phyloP scores from a whole-genome alignment of 2,797 vertebrate species.

The Spinus pinus region DNA sequence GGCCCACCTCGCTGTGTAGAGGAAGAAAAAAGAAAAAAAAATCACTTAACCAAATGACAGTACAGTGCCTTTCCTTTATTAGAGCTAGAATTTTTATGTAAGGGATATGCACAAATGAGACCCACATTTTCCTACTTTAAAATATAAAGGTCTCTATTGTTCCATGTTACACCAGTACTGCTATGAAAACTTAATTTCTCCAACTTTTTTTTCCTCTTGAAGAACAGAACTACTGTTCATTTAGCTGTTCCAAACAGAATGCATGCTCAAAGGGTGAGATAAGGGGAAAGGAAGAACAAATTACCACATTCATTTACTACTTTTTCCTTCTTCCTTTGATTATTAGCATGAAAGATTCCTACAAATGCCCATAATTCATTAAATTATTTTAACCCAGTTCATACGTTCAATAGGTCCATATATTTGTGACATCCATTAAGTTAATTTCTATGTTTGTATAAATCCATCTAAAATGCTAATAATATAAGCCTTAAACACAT shows the following conservation, averaged over 20 bases:
- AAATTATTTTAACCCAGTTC: slow-evolving; percentile 25
- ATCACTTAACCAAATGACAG: neutral
- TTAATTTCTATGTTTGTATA: neutral
- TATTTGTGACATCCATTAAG: neutral
- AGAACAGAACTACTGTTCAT: slow-evolving; percentile 59
- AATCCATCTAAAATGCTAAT: neutral
- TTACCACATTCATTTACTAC: slow-evolving; percentile 48
- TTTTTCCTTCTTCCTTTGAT: slow-evolving; percentile 26
- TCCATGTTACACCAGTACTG: slow-evolving; percentile 24
- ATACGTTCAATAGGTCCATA: neutral
- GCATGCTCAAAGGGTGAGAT: slow-evolving; percentile 65
- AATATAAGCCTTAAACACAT: neutral
- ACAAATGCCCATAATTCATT: neutral
- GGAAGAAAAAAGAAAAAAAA: neutral
- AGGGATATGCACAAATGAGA: slow-evolving; percentile 45
- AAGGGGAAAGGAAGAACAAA: slow-evolving; percentile 58
- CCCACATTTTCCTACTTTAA: slow-evolving; percentile 53
- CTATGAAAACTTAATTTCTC: slow-evolving; percentile 54
- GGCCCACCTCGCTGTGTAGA: neutral
- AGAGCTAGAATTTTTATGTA: slow-evolving; percentile 36
- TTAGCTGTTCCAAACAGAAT: slow-evolving; percentile 57
- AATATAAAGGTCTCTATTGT: slow-evolving; percentile 65
- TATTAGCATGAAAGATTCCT: slow-evolving; percentile 28
- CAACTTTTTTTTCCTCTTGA: slow-evolving; percentile 33
- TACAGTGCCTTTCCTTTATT: slow-evolving; percentile 11